Evolutionary conservation across 2,888 invertebrate genomes (phyloP).

Genomic region (Nebria brevicollis): DNA sequence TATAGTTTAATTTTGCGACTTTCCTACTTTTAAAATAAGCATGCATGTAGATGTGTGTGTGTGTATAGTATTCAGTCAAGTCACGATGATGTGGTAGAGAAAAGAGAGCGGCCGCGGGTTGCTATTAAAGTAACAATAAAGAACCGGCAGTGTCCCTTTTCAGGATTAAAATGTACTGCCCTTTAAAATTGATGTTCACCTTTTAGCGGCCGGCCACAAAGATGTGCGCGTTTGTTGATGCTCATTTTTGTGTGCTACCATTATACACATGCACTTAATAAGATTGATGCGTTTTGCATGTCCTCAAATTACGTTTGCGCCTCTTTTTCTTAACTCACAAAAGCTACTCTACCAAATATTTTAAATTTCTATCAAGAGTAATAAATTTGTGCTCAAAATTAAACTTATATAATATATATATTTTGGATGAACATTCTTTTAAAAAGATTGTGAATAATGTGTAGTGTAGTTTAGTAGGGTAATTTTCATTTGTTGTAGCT

Average conservation of each 20-base stretch:
- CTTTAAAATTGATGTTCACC: slow-evolving; percentile 21
- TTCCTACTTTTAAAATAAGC: neutral
- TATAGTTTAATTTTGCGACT: neutral
- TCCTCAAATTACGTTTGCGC: neutral
- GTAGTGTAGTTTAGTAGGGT: too few relatives aligned
- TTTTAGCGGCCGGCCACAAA: slow-evolving; percentile 20
- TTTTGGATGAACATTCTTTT: too few relatives aligned
- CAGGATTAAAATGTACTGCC: slow-evolving; percentile 27
- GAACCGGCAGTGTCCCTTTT: slow-evolving; percentile 14
- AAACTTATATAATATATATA: too few relatives aligned
- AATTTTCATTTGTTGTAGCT: too few relatives aligned
- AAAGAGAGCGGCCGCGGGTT: neutral
- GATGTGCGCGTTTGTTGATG: slow-evolving; percentile 11
- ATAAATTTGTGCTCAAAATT: too few relatives aligned
- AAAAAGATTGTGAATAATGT: too few relatives aligned
- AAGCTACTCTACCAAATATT: too few relatives aligned
- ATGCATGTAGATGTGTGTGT: neutral
- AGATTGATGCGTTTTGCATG: slow-evolving; percentile 9
- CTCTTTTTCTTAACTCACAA: neutral
- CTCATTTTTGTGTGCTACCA: slow-evolving; percentile 18
- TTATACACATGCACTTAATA: slow-evolving; percentile 20
- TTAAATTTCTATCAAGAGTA: too few relatives aligned
- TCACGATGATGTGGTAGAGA: neutral
- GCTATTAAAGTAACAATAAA: slow-evolving; percentile 29
- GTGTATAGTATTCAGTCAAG: neutral